Conservation (phyloP, 2,888 invertebrate species). For the Apotomis capreana region DNA sequence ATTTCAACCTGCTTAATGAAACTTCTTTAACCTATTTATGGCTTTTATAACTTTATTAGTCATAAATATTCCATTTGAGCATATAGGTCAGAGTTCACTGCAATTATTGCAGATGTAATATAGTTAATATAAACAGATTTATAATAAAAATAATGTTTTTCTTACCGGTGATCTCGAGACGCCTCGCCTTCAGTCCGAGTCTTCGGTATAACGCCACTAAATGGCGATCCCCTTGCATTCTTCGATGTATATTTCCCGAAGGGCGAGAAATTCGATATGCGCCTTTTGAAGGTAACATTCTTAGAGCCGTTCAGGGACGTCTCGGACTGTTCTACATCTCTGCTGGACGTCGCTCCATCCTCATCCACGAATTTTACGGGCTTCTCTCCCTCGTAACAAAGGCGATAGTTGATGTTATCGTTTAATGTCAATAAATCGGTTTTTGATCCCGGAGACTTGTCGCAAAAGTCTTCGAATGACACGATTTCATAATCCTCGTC, state of each 20-base stretch:
- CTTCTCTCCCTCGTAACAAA: conserved; percentile 75
- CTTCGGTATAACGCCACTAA: conserved; percentile 71
- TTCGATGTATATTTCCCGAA: conserved; percentile 68
- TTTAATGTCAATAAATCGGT: conserved; percentile 82
- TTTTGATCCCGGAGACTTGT: conserved; percentile 78
- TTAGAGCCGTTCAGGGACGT: conserved; percentile 72
- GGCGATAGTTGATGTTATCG: conserved; percentile 79
- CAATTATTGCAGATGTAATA: too few species aligned
- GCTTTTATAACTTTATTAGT: too few species aligned
- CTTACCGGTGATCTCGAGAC: conserved; percentile 70
- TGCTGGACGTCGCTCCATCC: conserved; percentile 67
- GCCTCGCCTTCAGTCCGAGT: conserved; percentile 64
- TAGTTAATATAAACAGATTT: conserved; percentile 3
- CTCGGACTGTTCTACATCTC: conserved; percentile 66
- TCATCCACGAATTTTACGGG: conserved; percentile 59
- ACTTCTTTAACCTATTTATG: too few species aligned
- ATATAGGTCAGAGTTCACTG: not conserved
- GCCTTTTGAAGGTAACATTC: conserved; percentile 65
- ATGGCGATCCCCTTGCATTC: conserved; percentile 60
- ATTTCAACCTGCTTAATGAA: too few species aligned
- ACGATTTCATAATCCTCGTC: conserved; percentile 81
- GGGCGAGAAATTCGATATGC: conserved; percentile 67
- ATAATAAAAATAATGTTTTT: conserved; percentile 17
- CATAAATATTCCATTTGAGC: too few species aligned
- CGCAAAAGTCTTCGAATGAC: conserved; percentile 85